phyloP scores from a whole-genome alignment of 2,888 invertebrate species.

The Chironomus tentans region DNA sequence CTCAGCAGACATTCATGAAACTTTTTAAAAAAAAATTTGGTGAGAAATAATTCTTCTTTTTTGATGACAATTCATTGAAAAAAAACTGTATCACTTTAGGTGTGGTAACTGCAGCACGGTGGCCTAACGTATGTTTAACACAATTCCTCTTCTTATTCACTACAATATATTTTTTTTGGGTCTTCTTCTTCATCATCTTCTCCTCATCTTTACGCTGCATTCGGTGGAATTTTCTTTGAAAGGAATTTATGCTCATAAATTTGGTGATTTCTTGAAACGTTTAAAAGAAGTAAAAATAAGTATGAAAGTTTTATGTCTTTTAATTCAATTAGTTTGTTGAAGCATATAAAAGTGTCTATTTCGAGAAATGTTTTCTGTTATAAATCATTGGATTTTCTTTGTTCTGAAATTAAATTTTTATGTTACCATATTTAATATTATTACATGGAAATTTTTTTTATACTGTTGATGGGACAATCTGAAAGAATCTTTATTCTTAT shows the following conservation, averaged over 20 bases:
- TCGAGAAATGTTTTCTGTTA: background rate
- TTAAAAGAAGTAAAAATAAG: background rate
- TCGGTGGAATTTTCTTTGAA: conserved; percentile 11
- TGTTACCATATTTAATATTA: background rate
- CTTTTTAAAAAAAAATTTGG: too few species aligned
- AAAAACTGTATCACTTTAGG: conserved; percentile 22
- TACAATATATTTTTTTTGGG: background rate
- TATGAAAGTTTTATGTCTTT: background rate
- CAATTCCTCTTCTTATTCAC: too few species aligned
- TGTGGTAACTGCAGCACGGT: conserved; percentile 7
- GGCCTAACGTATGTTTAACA: background rate
- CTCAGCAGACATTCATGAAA: too few species aligned
- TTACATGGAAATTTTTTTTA: background rate
- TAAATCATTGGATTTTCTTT: conserved; percentile 12
- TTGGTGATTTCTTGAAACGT: background rate
- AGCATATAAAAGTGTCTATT: conserved; percentile 19
- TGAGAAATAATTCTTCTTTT: background rate
- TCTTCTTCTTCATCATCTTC: too few species aligned
- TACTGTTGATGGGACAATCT: background rate
- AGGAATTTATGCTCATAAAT: conserved; percentile 16
- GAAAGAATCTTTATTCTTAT: too few species aligned
- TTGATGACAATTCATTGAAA: background rate
- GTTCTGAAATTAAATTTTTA: background rate
- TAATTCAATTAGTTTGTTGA: conserved; percentile 25
- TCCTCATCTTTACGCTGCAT: background rate